phyloP scores from a whole-genome alignment of 2,797 vertebrate genomes.

The Microctenopoma stevenorrisi region DNA sequence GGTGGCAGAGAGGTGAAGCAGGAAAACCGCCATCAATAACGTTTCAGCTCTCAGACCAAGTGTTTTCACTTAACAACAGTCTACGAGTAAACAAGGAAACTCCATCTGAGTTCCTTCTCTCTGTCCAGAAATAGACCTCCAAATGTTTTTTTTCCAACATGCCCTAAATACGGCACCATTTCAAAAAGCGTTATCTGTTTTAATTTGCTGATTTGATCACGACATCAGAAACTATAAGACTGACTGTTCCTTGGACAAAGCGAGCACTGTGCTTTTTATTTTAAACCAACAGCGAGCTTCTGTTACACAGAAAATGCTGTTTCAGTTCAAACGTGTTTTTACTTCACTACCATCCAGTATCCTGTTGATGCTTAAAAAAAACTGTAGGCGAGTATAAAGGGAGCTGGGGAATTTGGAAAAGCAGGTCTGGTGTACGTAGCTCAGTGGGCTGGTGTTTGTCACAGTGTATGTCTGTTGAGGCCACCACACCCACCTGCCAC shows the following conservation, averaged over 20 bases:
- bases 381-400: conserved; percentile 29
- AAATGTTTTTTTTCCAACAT: conserved; percentile 7
- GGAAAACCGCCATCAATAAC: background rate
- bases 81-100: conserved; percentile 25
- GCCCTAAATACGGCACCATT: conserved; percentile 11
- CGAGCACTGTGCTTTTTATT: conserved; percentile 17
- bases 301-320: conserved; percentile 25
- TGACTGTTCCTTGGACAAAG: conserved; percentile 34
- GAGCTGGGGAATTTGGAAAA: conserved; percentile 38
- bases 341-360: conserved; percentile 24
- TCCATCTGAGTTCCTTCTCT: conserved; percentile 19
- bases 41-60: background rate
- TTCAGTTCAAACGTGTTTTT: conserved; percentile 37
- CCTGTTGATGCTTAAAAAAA: conserved; percentile 34
- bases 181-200: conserved; percentile 25
- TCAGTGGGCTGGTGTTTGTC: conserved; percentile 37
- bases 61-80: conserved; percentile 21
- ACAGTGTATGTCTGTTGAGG: conserved; percentile 46
- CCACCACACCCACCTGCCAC: conserved; percentile 72
- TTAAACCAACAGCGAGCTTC: conserved; percentile 8
- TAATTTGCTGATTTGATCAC: conserved; percentile 14
- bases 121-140: conserved; percentile 24
- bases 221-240: conserved; percentile 4
- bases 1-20: conserved; percentile 18
- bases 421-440: conserved; percentile 27